Evolutionary conservation across 1,140 invertebrate genomes (phyloP), one percentile per base, ranked within the genome.

Genomic region (Camponotus floridanus): DNA sequence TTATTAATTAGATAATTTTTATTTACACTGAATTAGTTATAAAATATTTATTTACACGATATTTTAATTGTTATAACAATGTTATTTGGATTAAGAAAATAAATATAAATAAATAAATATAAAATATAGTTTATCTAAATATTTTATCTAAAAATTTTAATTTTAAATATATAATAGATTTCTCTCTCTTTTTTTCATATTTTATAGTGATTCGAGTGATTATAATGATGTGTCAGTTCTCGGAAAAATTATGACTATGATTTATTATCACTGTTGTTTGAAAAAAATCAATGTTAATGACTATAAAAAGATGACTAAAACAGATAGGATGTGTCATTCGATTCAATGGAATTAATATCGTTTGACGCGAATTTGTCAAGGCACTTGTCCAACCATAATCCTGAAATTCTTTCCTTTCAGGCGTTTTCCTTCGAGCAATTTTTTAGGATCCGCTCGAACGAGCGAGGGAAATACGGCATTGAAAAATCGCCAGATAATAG

Each of bases 401-500:
- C 13, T 1, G 7, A 13, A 80, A 80, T 80, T 45, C 55, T 45
- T 73, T 33, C n/a, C 4, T 59, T 26, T 83, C n/a, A n/a, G 13
- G 2, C 39, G 55, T 26, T 73, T 74, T 62, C 79, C 26, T 83
- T 26, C 31, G 8, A 26, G 26, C 26, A 59, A 74, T 83, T 83
- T 74, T 74, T 73, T 61, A 39, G 79, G 55, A 48, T 74, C 36
- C 39, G 26, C 26, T 61, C 57, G 79, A 61, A n/a, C 48, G 42
- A 61, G 13, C 48, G 51, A 57, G 68, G 33, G 33, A 86, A 62
- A 68, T 64, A 45, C 45, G 36, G 85, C 74, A 76, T 80, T 87
- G 85, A 88, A 88, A 88, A 88, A 87, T 88, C 86, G 70, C 31
- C 76, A 57, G 87, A 88, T 88, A 87, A 88, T 87, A 85, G 87